Base-by-base conservation (phyloP, 2,888 invertebrate species). In the Andrena chrysosceles region DNA sequence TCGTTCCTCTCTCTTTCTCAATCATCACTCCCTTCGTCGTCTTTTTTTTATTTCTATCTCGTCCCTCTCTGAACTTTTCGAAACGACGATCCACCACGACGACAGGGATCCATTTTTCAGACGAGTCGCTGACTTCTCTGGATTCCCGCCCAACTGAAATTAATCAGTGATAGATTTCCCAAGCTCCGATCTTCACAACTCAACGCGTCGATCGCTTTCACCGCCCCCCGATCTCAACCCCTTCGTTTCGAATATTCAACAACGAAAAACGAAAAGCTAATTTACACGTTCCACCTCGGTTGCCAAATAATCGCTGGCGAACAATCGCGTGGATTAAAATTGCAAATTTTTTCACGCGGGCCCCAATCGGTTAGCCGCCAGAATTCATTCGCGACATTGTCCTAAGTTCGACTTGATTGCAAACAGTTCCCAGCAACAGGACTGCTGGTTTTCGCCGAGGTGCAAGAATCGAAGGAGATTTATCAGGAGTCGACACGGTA, bases 121-220 rank as follows among this genome's bases (percentile, higher is more conserved):
- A 26, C 62, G 67, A 81, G 63, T 68, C 64, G 31, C 33, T 59
- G 42, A 70, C 68, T 68, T 60, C 62, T 60, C 67, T 71, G 48
- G 80, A 84, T 84, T 85, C 67, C 72, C 77, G 23, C 23, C 62
- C 62, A 77, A 77, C 85, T 67, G 73, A 85, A 85, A 87, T 87
- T 85, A 87, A 87, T 87, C 81, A 85, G 77, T 77, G 74, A 82
- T 86, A 87, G 80, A 86, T 86, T 81, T 76, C 29, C 48, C 70
- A 59, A 66, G 35, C 60, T 16, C 63, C 13, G 60, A 16, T 54
- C 54, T 70, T 49, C 23, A 20, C 35, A 54, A 33, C 72, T 73
- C 54, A 48, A 68, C 73, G 68, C 35, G 67, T 62, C 68, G 49
- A 64, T 70, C 31, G 69, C 42, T 52, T 62, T 69, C 62, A 59